Evolutionary conservation across 2,113 vertebrate species (phyloP).

Genomic region (Sylvicapra grimmia): DNA sequence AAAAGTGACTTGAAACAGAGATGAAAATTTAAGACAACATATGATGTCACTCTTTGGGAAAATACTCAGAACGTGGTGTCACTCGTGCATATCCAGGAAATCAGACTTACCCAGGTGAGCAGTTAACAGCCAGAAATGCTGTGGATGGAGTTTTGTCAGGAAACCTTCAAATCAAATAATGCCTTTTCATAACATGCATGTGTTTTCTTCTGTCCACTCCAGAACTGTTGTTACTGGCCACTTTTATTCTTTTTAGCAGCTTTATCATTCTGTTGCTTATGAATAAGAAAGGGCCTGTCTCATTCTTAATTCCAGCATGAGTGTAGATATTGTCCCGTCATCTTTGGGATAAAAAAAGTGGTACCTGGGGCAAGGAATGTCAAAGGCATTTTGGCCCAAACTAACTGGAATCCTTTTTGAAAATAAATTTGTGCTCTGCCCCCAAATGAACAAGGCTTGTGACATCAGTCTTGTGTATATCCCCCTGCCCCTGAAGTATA

Average conservation of each 20-base stretch:
- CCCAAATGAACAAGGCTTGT: too few relatives aligned
- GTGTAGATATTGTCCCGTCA: rapidly evolving
- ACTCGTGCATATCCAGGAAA: background rate
- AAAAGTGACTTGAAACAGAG: background rate
- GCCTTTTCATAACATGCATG: background rate
- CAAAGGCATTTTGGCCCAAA: rapidly evolving
- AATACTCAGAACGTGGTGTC: background rate
- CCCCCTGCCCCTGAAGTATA: background rate
- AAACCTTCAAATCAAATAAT: background rate
- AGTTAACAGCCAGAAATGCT: background rate
- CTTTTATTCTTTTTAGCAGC: background rate
- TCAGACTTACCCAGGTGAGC: background rate
- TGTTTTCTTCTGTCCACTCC: background rate
- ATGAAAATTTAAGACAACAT: background rate
- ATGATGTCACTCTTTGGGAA: background rate
- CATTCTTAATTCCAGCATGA: too few relatives aligned
- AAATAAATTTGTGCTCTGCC: background rate
- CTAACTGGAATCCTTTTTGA: background rate
- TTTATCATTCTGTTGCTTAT: background rate
- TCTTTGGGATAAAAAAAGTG: too few relatives aligned
- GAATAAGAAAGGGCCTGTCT: background rate
- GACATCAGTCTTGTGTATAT: rapidly evolving
- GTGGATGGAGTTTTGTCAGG: too few relatives aligned
- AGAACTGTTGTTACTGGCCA: background rate
- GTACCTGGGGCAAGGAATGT: rapidly evolving